Percentiles rank a stretch among this genome's conserved stretches.
phyloP scores from a whole-genome alignment of 64 coral and sea anemone species.

The Astreopora myriophthalma region DNA sequence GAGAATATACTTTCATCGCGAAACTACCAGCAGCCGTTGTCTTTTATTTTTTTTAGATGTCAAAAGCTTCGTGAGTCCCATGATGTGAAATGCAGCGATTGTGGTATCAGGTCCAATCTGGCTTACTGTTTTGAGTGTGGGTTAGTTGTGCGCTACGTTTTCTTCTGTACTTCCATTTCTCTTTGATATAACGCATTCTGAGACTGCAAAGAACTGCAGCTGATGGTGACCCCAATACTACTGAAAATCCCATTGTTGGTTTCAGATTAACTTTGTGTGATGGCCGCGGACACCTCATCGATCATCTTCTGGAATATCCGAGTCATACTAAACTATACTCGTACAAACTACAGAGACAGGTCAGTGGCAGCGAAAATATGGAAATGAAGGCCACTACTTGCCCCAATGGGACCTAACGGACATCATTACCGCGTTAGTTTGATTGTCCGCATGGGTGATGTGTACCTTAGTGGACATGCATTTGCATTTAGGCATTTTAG shows the following conservation, averaged over 20 bases:
- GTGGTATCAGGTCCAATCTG: slow-evolving; percentile 77
- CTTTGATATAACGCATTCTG: neutral
- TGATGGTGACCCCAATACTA: neutral
- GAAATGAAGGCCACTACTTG: too few species aligned
- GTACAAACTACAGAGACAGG: slow-evolving; percentile 89
- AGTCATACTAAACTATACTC: slow-evolving; percentile 91
- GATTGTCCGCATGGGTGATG: too few species aligned
- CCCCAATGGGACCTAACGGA: too few species aligned
- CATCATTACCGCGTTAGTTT: too few species aligned
- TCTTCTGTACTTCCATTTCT: neutral
- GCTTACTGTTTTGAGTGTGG: slow-evolving; percentile 89
- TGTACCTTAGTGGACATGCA: too few species aligned
- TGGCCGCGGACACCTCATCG: slow-evolving; percentile 86
- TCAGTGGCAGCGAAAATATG: neutral
- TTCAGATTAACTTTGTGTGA: slow-evolving; percentile 88
- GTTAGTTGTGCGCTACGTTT: slow-evolving; percentile 22
- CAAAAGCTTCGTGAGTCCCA: slow-evolving; percentile 59
- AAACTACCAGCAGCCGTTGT: neutral
- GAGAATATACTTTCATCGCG: too few species aligned
- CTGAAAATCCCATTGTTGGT: neutral
- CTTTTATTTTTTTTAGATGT: slow-evolving; percentile 48
- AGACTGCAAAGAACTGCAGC: too few species aligned
- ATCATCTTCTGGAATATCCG: slow-evolving; percentile 80
- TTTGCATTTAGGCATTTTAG: too few species aligned
- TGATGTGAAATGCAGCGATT: slow-evolving; percentile 82